Evolutionary conservation across 2,113 vertebrate genomes (phyloP).

Genomic region (Dipodomys ordii): DNA sequence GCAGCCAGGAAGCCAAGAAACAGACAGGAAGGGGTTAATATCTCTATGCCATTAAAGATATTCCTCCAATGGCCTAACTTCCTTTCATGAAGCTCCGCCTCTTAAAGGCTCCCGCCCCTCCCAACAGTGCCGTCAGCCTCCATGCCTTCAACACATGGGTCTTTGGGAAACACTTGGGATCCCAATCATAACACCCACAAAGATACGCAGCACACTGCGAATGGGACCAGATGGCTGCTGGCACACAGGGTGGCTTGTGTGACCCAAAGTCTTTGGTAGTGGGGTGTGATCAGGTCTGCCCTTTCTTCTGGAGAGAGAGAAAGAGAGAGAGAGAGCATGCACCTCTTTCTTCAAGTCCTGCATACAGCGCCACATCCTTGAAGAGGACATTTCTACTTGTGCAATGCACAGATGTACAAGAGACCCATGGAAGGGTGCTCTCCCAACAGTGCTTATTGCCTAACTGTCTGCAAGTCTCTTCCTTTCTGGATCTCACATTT

Average conservation of each 20-base stretch:
- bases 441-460: neutral
- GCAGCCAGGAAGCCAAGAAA: no score
- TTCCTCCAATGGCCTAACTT: no score
- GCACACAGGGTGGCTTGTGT: rapidly evolving
- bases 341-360: neutral
- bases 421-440: neutral
- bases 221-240: rapidly evolving
- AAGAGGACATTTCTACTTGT: neutral
- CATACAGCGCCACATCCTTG: neutral
- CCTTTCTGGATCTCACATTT: neutral
- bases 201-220: no score
- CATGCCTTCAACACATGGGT: neutral
- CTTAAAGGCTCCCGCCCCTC: no score
- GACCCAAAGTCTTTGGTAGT: neutral
- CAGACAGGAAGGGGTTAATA: no score
- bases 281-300: neutral
- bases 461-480: neutral
- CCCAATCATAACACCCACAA: neutral
- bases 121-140: no score
- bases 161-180: neutral
- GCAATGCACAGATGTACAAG: neutral
- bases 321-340: no score
- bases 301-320: neutral
- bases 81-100: no score
- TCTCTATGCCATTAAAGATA: no score